phyloP scores from a whole-genome alignment of 2,888 invertebrate genomes.

The Maniola hyperantus region DNA sequence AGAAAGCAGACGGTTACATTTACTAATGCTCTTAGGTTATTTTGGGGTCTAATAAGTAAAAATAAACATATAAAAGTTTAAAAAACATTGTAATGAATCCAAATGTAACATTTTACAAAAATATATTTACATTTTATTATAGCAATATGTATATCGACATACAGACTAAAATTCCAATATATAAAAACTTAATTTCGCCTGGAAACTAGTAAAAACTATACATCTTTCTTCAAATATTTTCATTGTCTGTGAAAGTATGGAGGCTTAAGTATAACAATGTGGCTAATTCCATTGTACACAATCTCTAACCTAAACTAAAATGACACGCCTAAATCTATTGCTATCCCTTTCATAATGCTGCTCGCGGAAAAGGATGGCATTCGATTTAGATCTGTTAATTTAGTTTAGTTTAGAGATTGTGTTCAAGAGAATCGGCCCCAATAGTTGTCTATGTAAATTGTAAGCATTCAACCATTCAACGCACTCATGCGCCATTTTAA shows the following conservation, averaged over 20 bases:
- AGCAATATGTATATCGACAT: constrained; percentile 49
- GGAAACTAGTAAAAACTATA: constrained; percentile 22
- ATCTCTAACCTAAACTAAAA: too few relatives aligned
- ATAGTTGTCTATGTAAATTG: background rate
- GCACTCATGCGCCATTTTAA: too few relatives aligned
- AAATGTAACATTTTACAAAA: constrained; percentile 82
- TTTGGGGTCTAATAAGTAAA: constrained; percentile 1
- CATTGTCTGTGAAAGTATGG: constrained; percentile 25
- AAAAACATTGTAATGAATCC: constrained; percentile 78
- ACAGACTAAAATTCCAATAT: constrained; percentile 41
- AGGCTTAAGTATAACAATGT: background rate
- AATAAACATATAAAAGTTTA: constrained; percentile 50
- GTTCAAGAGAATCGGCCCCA: too few relatives aligned
- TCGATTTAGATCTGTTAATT: too few relatives aligned
- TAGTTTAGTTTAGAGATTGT: too few relatives aligned
- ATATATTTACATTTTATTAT: constrained; percentile 77
- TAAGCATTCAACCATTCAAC: too few relatives aligned
- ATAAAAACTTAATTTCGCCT: constrained; percentile 31
- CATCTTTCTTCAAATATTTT: constrained; percentile 24
- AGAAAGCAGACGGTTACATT: too few relatives aligned
- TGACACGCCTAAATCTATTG: too few relatives aligned
- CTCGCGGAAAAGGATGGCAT: too few relatives aligned
- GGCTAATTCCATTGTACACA: too few relatives aligned
- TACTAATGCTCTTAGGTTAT: background rate
- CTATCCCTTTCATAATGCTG: too few relatives aligned